These are phyloP conservation scores for Myotis vivesi DNA, from an alignment of 2,797 vertebrate species.

Conservation along the genomic window DNA sequence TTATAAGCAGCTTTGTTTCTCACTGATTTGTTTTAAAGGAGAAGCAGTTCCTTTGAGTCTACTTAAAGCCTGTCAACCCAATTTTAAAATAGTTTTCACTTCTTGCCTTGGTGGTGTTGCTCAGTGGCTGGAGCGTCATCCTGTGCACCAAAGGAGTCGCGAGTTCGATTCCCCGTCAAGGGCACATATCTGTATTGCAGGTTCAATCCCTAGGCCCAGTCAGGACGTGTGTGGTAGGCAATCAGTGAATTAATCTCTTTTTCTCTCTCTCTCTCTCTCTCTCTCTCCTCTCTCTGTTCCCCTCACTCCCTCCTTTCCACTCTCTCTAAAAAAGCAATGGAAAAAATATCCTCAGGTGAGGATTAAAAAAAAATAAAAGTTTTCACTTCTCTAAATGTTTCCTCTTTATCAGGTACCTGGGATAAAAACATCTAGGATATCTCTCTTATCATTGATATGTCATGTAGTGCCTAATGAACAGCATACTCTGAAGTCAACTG, in stretches of 20 bases:
- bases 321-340: no score
- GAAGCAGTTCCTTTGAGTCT: slow-evolving; percentile 1
- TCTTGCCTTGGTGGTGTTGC: background rate
- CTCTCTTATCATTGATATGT: background rate
- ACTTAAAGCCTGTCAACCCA: slow-evolving; percentile 23
- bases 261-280: no score
- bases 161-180: no score
- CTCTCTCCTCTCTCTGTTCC: no score
- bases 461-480: background rate
- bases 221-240: no score
- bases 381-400: background rate
- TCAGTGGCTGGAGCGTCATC: no score
- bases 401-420: background rate
- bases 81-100: slow-evolving; percentile 15
- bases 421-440: background rate
- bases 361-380: background rate
- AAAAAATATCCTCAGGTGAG: no score
- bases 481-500: background rate
- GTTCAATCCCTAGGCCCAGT: no score
- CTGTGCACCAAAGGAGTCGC: no score
- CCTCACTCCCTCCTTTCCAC: no score
- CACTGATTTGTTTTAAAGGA: background rate
- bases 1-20: background rate
- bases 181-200: no score
- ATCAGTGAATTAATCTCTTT: no score